phyloP scores from a whole-genome alignment of 2,888 invertebrate species.

The Lithophane ornitopus region DNA sequence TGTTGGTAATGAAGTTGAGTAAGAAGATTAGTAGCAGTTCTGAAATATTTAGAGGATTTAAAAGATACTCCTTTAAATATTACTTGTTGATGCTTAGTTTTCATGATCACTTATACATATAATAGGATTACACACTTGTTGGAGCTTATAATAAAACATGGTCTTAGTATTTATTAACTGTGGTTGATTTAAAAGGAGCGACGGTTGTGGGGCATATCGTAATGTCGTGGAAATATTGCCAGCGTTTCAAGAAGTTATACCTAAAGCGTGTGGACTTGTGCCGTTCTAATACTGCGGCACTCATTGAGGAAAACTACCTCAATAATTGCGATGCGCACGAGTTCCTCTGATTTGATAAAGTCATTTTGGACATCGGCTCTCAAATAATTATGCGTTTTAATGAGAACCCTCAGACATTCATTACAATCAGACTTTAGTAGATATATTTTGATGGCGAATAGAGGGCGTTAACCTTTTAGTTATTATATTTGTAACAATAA shows the following conservation, averaged over 20 bases:
- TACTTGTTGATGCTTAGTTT: conserved; percentile 2
- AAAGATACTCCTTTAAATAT: conserved; percentile 9
- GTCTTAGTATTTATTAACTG: neutral
- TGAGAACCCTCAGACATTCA: conserved; percentile 1
- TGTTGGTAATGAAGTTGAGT: conserved; percentile 4
- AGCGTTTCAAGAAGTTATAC: neutral
- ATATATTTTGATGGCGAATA: neutral
- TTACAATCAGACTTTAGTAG: neutral
- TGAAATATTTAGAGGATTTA: conserved; percentile 29
- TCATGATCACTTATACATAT: neutral
- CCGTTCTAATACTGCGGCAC: conserved; percentile 19
- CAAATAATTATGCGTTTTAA: conserved; percentile 28
- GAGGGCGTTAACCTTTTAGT: neutral
- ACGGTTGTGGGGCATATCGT: neutral
- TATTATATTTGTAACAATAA: neutral
- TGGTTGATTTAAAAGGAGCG: neutral
- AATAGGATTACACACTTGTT: conserved; percentile 54
- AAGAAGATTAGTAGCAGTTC: conserved; percentile 12
- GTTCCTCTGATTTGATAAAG: conserved; percentile 46
- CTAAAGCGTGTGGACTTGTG: conserved; percentile 25
- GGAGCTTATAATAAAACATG: conserved; percentile 21
- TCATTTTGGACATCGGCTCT: conserved; percentile 34
- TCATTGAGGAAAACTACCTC: conserved; percentile 58
- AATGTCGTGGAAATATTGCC: neutral
- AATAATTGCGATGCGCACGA: conserved; percentile 34